A percentile compares a stretch with the other conserved stretches of the same genome.
Evolutionary conservation across 2,888 invertebrate species (phyloP).

Genomic region (Ormyrus pomaceus): DNA sequence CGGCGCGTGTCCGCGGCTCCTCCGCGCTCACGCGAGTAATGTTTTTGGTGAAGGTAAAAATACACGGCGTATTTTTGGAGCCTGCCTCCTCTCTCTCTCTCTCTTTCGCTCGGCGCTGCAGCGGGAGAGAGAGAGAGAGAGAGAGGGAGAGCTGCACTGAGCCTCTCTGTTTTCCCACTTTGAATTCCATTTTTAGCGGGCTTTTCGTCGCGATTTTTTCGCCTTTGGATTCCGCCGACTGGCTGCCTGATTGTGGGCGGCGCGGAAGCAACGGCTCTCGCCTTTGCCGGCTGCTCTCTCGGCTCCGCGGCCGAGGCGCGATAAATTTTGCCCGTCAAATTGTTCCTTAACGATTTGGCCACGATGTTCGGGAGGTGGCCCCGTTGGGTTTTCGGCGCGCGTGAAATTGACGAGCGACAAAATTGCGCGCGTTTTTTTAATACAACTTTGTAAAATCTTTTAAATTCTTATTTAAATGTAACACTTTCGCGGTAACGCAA

Average conservation of each 20-base stretch:
- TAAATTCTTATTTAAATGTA: too few relatives aligned
- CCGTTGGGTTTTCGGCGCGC: too few relatives aligned
- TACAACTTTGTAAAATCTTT: too few relatives aligned
- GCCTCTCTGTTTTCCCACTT: constrained; percentile 40
- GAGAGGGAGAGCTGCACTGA: constrained; percentile 17
- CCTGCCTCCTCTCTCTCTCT: background rate
- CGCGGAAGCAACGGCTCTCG: background rate
- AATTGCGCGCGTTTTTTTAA: too few relatives aligned
- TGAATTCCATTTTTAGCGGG: constrained; percentile 55
- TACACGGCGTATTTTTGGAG: constrained; percentile 71
- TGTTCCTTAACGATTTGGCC: too few relatives aligned
- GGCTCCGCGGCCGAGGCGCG: too few relatives aligned
- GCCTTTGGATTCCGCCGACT: background rate
- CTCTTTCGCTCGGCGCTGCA: constrained; percentile 34
- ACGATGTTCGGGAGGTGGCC: too few relatives aligned
- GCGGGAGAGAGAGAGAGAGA: too few relatives aligned
- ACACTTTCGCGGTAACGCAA: too few relatives aligned
- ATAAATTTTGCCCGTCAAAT: too few relatives aligned
- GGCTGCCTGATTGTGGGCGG: background rate
- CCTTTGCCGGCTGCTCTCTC: too few relatives aligned
- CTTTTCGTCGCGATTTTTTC: constrained; percentile 29
- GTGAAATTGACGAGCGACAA: too few relatives aligned
- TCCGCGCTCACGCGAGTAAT: constrained; percentile 5
- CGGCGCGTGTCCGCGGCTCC: background rate
- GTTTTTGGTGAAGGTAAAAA: constrained; percentile 68